A percentile compares a stretch with the other conserved stretches of the same genome.
These are phyloP conservation scores for Amiota communis DNA, from an alignment of 2,888 invertebrate genomes.

Conservation along the genomic window DNA sequence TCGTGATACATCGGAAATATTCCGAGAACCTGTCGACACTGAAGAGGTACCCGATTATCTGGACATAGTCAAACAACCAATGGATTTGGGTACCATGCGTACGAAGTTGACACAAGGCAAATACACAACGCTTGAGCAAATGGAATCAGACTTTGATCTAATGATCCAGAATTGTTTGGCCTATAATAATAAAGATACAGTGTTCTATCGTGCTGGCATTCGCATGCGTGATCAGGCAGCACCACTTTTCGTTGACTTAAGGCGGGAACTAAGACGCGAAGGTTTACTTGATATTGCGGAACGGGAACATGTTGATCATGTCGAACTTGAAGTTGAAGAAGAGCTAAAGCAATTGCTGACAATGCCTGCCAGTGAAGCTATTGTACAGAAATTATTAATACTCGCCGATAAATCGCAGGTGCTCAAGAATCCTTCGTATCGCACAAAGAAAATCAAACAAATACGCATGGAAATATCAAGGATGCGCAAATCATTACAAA, in stretches of 20 bases:
- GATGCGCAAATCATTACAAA: constrained; percentile 73
- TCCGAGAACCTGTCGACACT: constrained; percentile 93
- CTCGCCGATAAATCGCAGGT: constrained; percentile 78
- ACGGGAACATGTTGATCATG: constrained; percentile 74
- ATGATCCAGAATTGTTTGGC: constrained; percentile 96
- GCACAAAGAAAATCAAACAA: constrained; percentile 77
- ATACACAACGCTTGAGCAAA: constrained; percentile 82
- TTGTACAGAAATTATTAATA: constrained; percentile 75
- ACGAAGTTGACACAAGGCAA: constrained; percentile 80
- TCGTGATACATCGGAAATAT: constrained; percentile 89
- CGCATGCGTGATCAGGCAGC: constrained; percentile 92
- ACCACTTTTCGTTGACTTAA: constrained; percentile 84
- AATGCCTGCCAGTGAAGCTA: constrained; percentile 63
- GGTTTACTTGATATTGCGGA: constrained; percentile 69
- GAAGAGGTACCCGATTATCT: constrained; percentile 93
- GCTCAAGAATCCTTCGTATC: constrained; percentile 76
- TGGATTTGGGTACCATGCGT: constrained; percentile 93
- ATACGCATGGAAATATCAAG: constrained; percentile 77
- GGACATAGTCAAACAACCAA: constrained; percentile 86
- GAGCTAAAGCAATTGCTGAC: constrained; percentile 74
- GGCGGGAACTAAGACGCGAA: constrained; percentile 78
- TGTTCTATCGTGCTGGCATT: constrained; percentile 92
- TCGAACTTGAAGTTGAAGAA: constrained; percentile 76
- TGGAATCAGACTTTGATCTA: constrained; percentile 93
- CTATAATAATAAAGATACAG: constrained; percentile 96